Base-by-base conservation (phyloP, 2,888 invertebrate species). In the Lymantria dispar region DNA sequence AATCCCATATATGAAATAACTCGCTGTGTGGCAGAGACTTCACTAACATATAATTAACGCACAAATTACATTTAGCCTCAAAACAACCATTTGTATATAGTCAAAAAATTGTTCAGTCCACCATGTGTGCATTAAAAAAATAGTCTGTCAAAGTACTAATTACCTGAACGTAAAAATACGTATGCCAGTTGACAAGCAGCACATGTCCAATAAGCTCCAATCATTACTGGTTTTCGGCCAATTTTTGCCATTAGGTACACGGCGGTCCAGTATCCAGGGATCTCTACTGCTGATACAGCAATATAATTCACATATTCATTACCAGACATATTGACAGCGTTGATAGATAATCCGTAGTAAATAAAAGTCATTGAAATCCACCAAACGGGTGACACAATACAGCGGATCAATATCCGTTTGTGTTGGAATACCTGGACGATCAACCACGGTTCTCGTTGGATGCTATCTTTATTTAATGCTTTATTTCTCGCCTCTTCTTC, bases 301-400 rank as follows among this genome's bases (percentile, higher is more conserved):
- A 94, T 90, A 62, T 94, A 95, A 78, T 95, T 95, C 14, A 94
- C 45, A 70, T 95, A 94, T 56, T 89, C 90, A 69, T 94, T 93
- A 7, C 94, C 94, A 0, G 92, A 92, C 60, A 95, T 82, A 12
- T 93, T 91, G 0, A 94, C 94, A 0, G 95, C 92, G 72, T 94
- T 94, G 33, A 95, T 82, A 0, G 94, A 93, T 43, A 95, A 73
- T 0, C 95, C 95, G 62, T 94, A 95, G 76, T 94, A 95, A 0
- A 95, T 91, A 55, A 95, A 93, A 0, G 93, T 93, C 48, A 91
- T 93, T 0, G 94, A 93, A 33, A 94, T 88, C 94, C 94, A 94
- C 81, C 94, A 94, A 43, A 94, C 84, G 1, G 93, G 84, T 0
- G 78, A 70, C 0, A 81, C 69, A 0, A 74, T 14, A 11, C 76